Evolutionary conservation across 2,797 vertebrate species (phyloP).

Genomic region (Odontamblyopus rebecca): DNA sequence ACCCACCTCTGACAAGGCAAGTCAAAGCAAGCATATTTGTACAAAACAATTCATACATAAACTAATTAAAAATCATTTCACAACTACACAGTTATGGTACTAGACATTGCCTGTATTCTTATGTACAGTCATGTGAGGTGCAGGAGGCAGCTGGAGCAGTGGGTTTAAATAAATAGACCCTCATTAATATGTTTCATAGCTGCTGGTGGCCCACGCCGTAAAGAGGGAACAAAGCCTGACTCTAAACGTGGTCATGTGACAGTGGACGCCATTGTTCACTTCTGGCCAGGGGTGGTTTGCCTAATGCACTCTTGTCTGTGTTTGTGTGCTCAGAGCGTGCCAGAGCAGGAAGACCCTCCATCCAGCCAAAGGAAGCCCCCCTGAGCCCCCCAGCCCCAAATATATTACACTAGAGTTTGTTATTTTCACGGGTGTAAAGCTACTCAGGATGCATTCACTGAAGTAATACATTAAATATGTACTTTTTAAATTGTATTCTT

Average conservation of each 20-base stretch:
- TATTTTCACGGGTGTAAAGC: not conserved
- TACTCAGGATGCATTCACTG: not conserved
- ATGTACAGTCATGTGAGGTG: constrained; percentile 11
- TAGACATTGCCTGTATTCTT: not conserved
- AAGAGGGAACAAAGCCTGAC: constrained; percentile 69
- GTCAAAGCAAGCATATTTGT: no score
- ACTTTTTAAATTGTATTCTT: no score
- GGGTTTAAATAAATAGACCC: constrained; percentile 68
- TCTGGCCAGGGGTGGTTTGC: constrained; percentile 71
- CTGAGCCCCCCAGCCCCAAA: constrained; percentile 38
- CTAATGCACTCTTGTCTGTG: constrained; percentile 52
- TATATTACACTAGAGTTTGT: constrained; percentile 11
- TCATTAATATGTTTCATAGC: constrained; percentile 67
- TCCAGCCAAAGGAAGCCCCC: constrained; percentile 56
- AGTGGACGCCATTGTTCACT: constrained; percentile 70
- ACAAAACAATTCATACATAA: no score
- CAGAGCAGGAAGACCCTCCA: constrained; percentile 60
- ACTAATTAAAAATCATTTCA: not conserved
- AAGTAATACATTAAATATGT: no score
- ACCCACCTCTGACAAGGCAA: no score
- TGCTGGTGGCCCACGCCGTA: constrained; percentile 59
- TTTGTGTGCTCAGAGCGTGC: constrained; percentile 17
- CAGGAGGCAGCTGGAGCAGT: constrained; percentile 56
- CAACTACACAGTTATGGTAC: no score
- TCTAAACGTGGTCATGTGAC: constrained; percentile 74